Base-by-base conservation (phyloP, 2,113 vertebrate genomes). In the Synchiropus splendidus region DNA sequence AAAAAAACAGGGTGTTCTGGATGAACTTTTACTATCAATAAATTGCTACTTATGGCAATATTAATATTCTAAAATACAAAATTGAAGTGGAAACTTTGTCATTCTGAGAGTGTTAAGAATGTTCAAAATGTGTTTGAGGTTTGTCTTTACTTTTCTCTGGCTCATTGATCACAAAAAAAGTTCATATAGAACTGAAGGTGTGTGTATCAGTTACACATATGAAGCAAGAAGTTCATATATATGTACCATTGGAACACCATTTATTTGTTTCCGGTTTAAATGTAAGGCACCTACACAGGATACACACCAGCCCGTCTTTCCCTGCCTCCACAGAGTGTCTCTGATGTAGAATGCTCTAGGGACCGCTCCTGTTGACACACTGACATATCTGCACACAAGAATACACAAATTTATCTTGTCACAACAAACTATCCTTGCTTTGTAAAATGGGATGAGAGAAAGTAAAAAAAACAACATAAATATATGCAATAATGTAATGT, bases 101-200 rank as follows among this genome's bases (percentile, higher is more conserved):
- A 74, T 74, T 79, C 72, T 72, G 80, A 58, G 75, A 77, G 76
- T 81, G 58, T 74, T 51, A 82, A 83, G 81, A 83, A 83, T 80
- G 78, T 83, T 83, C 42, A 62, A 73, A 79, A 66, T 78, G 70
- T 78, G 65, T 79, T 34, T 70, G 67, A 78, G 58, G 58, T 70
- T 59, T 64, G 74, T 75, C 57, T 70, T 55, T 67, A 67, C 73
- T 74, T 58, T 61, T 67, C 72, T 65, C 52, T 57, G 53, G 50
- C 65, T 67, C 54, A 56, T 57, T 51, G 50, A 36, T 64, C 48
- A 64, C 47, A 55, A 27, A 48, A 64, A 51, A 27, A 27, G 21
- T 4, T 27, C 21, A 27, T 8, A 27, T 27, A 27, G 21, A 27
- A 27, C n/a, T n/a, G n/a, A n/a, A n/a, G n/a, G n/a, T n/a, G 75